Evolutionary conservation across 2,888 invertebrate species (phyloP).

Genomic region (Torymus aiolomorphi): DNA sequence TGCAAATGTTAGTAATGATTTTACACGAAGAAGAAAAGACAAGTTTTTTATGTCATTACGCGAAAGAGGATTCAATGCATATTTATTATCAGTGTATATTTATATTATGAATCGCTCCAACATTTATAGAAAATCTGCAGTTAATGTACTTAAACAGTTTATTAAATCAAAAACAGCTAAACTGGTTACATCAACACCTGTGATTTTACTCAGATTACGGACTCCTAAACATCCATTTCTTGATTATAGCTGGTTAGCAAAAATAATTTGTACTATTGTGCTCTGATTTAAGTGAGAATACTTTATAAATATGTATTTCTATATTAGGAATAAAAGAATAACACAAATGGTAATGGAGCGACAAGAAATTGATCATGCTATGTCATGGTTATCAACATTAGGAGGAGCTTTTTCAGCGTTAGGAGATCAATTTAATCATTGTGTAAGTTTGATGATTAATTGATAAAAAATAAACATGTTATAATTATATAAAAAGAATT

Average conservation of each 20-base stretch:
- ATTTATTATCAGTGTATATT: slow-evolving; percentile 67
- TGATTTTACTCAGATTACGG: slow-evolving; percentile 76
- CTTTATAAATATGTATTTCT: slow-evolving; percentile 36
- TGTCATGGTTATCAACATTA: slow-evolving; percentile 96
- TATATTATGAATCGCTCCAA: slow-evolving; percentile 61
- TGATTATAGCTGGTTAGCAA: slow-evolving; percentile 82
- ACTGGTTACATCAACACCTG: slow-evolving; percentile 7
- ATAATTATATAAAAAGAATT: slow-evolving; percentile 39
- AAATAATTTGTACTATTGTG: slow-evolving; percentile 25
- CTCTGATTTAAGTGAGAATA: slow-evolving; percentile 17
- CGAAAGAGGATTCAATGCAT: slow-evolving; percentile 64
- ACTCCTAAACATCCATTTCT: slow-evolving; percentile 81
- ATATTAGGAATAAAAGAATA: slow-evolving; percentile 77
- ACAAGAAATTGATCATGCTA: slow-evolving; percentile 87
- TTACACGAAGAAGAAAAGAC: slow-evolving; percentile 5
- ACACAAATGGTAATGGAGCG: slow-evolving; percentile 79
- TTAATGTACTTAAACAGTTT: slow-evolving; percentile 41
- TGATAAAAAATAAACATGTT: neutral
- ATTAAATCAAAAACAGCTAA: slow-evolving; percentile 12
- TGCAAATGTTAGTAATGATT: slow-evolving; percentile 1
- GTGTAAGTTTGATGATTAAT: slow-evolving; percentile 78
- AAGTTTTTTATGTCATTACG: slow-evolving; percentile 59
- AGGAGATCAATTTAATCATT: slow-evolving; percentile 89
- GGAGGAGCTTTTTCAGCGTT: slow-evolving; percentile 97
- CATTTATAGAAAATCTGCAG: slow-evolving; percentile 64